phyloP scores from a whole-genome alignment of 92 coral and sea anemone genomes.

The Epizoanthus rinbou region DNA sequence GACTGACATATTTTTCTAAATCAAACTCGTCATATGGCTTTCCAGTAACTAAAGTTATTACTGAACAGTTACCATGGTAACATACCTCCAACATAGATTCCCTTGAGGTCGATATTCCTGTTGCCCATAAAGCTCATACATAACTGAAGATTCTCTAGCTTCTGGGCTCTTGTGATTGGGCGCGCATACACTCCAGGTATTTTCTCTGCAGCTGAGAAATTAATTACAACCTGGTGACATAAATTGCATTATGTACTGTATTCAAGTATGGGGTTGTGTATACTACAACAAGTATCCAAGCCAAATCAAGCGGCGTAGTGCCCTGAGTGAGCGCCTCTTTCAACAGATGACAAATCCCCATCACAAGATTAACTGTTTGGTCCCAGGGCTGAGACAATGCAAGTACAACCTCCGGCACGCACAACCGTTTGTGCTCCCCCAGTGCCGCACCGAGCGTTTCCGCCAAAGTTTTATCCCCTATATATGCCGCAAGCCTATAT shows the following conservation, averaged over 20 bases:
- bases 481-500: too few species aligned
- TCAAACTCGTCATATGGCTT: neutral
- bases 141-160: conserved; percentile 93
- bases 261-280: too few species aligned
- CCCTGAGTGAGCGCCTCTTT: too few species aligned
- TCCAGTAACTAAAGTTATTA: neutral
- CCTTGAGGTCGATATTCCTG: conserved; percentile 81
- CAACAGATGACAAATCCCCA: too few species aligned
- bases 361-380: too few species aligned
- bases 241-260: neutral
- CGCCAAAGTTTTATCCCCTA: too few species aligned
- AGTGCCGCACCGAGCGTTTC: too few species aligned
- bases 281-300: too few species aligned
- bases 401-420: too few species aligned
- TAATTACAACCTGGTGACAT: neutral
- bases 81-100: conserved; percentile 95
- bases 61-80: neutral
- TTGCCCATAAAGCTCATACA: conserved; percentile 97
- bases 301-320: too few species aligned
- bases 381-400: too few species aligned
- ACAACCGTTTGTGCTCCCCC: too few species aligned
- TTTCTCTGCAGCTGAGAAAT: conserved; percentile 77
- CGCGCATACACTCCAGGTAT: conserved; percentile 88
- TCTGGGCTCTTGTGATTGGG: conserved; percentile 95
- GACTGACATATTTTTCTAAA: neutral